Conservation (phyloP, 1,140 invertebrate species). For the Hylaeus anthracinus region DNA sequence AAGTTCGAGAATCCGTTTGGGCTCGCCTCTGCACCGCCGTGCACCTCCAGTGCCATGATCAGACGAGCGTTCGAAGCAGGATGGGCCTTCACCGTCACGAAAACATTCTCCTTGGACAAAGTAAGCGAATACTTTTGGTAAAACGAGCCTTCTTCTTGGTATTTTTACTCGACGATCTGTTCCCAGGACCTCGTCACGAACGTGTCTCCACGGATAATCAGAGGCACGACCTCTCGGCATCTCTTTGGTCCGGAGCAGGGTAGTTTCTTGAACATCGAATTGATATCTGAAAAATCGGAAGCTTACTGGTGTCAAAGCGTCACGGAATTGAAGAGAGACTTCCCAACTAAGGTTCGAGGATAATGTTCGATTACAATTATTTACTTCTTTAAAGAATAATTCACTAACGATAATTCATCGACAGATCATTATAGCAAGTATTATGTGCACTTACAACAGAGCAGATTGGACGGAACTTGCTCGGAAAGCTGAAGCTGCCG, state of each 20-base stretch:
- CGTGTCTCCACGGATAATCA: constrained; percentile 97
- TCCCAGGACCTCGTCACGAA: constrained; percentile 95
- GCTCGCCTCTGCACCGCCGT: constrained; percentile 97
- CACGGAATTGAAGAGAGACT: constrained; percentile 94
- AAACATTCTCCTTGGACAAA: constrained; percentile 97
- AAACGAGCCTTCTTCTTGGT: background rate
- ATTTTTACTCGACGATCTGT: too few species aligned
- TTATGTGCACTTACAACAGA: constrained; percentile 96
- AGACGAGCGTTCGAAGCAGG: constrained; percentile 96
- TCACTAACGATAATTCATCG: background rate
- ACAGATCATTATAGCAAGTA: constrained; percentile 97
- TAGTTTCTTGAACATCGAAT: constrained; percentile 98
- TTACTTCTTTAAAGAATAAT: background rate
- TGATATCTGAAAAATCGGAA: constrained; percentile 98
- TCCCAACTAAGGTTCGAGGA: constrained; percentile 88
- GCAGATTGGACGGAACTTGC: constrained; percentile 94
- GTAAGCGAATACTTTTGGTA: constrained; percentile 76
- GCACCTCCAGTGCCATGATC: constrained; percentile 97
- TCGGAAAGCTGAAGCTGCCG: constrained; percentile 89
- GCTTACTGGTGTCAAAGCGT: constrained; percentile 96
- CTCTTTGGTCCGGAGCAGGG: constrained; percentile 96
- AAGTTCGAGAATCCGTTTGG: constrained; percentile 99
- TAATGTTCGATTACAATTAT: background rate
- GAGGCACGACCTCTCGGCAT: constrained; percentile 95
- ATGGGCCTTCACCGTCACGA: constrained; percentile 98